Conservation (phyloP, 2,888 invertebrate species). For the Germaria angustata region DNA sequence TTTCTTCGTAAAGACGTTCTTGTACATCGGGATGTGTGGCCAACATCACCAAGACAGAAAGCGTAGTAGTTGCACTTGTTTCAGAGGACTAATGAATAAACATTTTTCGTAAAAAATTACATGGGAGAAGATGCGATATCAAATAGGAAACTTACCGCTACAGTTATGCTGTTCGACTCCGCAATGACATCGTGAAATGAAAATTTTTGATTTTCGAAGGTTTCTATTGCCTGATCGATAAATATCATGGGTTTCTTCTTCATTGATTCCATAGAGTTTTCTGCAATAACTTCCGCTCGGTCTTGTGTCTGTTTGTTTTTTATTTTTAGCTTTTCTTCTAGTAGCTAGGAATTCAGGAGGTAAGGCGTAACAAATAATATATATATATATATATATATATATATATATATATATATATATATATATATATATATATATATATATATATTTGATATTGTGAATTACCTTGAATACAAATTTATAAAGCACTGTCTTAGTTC, state of each 20-base stretch:
- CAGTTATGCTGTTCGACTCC: constrained; percentile 68
- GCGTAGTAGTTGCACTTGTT: constrained; percentile 67
- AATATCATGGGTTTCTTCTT: constrained; percentile 68
- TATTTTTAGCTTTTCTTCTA: not conserved
- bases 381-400: not conserved
- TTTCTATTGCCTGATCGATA: constrained; percentile 69
- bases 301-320: not conserved
- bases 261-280: constrained; percentile 17
- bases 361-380: not conserved
- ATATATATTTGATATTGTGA: not conserved
- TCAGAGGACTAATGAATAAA: constrained; percentile 66
- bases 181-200: constrained; percentile 67
- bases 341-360: not conserved
- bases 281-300: not conserved
- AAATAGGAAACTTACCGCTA: constrained; percentile 63
- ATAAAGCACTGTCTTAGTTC: not conserved
- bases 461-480: constrained; percentile 14
- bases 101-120: not conserved
- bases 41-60: constrained; percentile 66
- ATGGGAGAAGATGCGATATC: no score
- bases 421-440: not conserved
- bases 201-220: constrained; percentile 64
- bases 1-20: constrained; percentile 67
- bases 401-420: no score
- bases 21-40: constrained; percentile 68